Evolutionary conservation across 2,888 invertebrate genomes (phyloP), one percentile per base, ranked within the genome.

Genomic region (Amphipyra berbera): DNA sequence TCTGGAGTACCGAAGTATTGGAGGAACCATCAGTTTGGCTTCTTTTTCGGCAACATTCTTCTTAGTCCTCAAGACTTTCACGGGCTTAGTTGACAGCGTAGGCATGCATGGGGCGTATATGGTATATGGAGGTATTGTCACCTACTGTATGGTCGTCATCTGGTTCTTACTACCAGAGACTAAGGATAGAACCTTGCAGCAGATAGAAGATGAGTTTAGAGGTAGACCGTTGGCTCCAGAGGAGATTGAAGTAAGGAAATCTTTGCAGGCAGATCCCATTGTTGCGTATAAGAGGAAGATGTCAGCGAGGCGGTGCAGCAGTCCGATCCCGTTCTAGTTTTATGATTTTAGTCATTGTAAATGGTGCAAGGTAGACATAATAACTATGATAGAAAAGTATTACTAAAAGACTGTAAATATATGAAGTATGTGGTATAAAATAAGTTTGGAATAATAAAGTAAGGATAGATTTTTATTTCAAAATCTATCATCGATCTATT

Each of bases 81-180:
- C 96, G 0, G 82, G 85, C 0, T 85, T 96, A 82, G 90, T 96
- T 47, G 83, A 84, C 0, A 69, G 71, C 6, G 83, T 96, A 14
- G 96, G 96, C 4, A 85, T 95, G 33, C 89, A 93, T 21, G 95
- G 95, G 8, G 93, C 96, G 0, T 97, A 96, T 79, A 76, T 93
- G 6, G 79, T 96, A 42, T 97, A 96, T 80, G 93, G 95, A 9
- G 95, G 95, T 0, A 71, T 90, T 0, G 87, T 96, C 48, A 88
- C 95, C 0, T 86, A 95, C 4, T 74, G 95, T 14, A 95, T 96
- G 33, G 85, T 95, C 1, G 69, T 96, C 0, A 95, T 96, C 59
- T 91, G 96, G 66, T 91, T 95, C 48, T 81, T 95, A 27, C 81
- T 97, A 40, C 97, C 97, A 0, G 96, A 97, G 85, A 97, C 97